Percentiles rank a stretch among this genome's conserved stretches.
These are phyloP conservation scores for Antedon mediterranea DNA, from an alignment of 53 echinoderm and acorn worm species.

Conservation along the genomic window DNA sequence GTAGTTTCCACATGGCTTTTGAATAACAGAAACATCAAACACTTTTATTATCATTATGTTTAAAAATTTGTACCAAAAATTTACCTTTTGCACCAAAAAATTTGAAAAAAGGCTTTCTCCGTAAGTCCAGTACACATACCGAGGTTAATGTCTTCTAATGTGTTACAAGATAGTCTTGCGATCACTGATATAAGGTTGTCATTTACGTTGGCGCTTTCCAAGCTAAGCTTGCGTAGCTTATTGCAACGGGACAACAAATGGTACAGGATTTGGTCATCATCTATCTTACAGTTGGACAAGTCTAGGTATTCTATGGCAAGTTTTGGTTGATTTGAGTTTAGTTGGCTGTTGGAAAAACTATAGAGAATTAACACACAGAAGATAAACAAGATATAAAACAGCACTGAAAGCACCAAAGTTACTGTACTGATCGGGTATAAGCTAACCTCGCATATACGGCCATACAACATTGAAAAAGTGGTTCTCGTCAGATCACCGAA, in stretches of 20 bases:
- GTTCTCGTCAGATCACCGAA: too few relatives aligned
- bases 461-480: too few relatives aligned
- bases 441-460: too few relatives aligned
- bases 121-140: constrained; percentile 48
- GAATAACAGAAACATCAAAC: too few relatives aligned
- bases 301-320: constrained; percentile 54
- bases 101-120: constrained; percentile 9
- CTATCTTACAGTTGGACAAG: constrained; percentile 39
- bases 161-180: neutral
- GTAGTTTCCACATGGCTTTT: too few relatives aligned
- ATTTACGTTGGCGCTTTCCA: constrained; percentile 52
- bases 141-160: constrained; percentile 50
- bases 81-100: constrained; percentile 26
- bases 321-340: neutral
- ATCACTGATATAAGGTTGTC: constrained; percentile 14
- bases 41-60: too few relatives aligned
- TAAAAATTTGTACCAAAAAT: neutral
- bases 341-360: too few relatives aligned
- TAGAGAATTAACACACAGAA: too few relatives aligned
- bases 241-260: constrained; percentile 30
- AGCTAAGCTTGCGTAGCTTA: constrained; percentile 46
- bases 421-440: too few relatives aligned
- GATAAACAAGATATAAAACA: too few relatives aligned
- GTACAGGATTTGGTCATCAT: constrained; percentile 15
- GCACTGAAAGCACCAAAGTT: too few relatives aligned